Evolutionary conservation across 1,140 invertebrate species (phyloP).

Genomic region (Ips typographus): DNA sequence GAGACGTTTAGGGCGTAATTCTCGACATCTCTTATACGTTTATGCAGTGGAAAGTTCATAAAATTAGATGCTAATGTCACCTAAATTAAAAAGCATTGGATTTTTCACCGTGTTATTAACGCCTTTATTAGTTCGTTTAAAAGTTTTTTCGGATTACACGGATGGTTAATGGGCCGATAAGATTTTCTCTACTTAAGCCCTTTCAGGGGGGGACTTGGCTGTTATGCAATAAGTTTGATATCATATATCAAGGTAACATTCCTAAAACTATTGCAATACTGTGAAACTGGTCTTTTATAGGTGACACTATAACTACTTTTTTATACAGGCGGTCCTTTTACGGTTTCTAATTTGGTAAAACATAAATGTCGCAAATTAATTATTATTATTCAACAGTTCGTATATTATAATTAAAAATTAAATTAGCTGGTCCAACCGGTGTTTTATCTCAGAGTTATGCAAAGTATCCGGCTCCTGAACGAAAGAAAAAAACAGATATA

Average conservation of each 20-base stretch:
- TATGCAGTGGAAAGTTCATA: conserved; percentile 24
- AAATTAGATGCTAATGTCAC: conserved; percentile 28
- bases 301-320: conserved; percentile 15
- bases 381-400: conserved; percentile 21
- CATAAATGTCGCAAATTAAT: conserved; percentile 33
- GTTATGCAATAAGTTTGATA: conserved; percentile 1
- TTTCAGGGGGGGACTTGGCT: conserved; percentile 3
- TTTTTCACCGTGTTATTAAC: conserved; percentile 16
- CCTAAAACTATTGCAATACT: neutral
- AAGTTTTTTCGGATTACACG: conserved; percentile 23
- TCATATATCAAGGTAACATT: neutral
- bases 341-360: conserved; percentile 24
- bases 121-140: conserved; percentile 24
- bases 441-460: too few relatives aligned
- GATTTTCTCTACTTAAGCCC: neutral
- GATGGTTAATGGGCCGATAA: neutral
- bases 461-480: too few relatives aligned
- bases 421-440: conserved; percentile 9
- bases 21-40: conserved; percentile 16
- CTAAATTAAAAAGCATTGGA: conserved; percentile 30
- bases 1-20: conserved; percentile 21
- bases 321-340: conserved; percentile 17
- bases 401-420: conserved; percentile 7
- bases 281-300: conserved; percentile 24
- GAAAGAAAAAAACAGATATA: neutral